Base-by-base conservation (phyloP, 1,140 invertebrate species). In the roundworm (Caenorhabditis elegans) region DNA sequence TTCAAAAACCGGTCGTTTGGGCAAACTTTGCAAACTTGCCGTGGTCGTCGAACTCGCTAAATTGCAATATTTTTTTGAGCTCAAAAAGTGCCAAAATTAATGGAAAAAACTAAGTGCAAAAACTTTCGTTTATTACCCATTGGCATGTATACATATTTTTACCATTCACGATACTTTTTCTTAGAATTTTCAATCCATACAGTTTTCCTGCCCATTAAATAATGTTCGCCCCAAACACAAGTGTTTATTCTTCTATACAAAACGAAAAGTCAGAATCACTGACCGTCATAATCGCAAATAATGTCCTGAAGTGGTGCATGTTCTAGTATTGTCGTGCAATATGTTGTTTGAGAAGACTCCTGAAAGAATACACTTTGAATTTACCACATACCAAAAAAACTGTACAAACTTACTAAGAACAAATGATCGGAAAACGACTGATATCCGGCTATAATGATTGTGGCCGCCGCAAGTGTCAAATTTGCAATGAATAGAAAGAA, bases 401-500 rank as follows among this genome's bases (percentile, higher is more conserved):
- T n/a, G n/a, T n/a, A n/a, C n/a, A n/a, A 15, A 15, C 34, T 22
- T 76, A 84, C 83, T 47, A 49, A 31, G 17, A 84, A 82, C 5
- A 84, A 28, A 47, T 84, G 81, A 55, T 84, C 78, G n/a, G n/a
- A 78, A 13, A 75, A 48, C 3, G 81, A 75, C 13, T 78, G 76
- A 17, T 43, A 79, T 26, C 80, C 82, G 22, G 76, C 76, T 11
- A 48, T 31, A 17, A 81, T 55, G 22, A 84, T 55, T 8, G 75
- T 53, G 8, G 36, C 39, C 39, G 87, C 83, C 19, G 89, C 88
- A 10, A 83, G 31, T 13, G 86, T 76, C 39, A 90, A 47, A 82
- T 83, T 86, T 17, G 43, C 76, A 31, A 89, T 70, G 48, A 89
- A 89, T 13, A 89, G 86, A 39, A 90, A 83, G 75, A 89, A 89